These are phyloP conservation scores for Cotesia typhae DNA, from an alignment of 1,140 invertebrate genomes.

Conservation along the genomic window DNA sequence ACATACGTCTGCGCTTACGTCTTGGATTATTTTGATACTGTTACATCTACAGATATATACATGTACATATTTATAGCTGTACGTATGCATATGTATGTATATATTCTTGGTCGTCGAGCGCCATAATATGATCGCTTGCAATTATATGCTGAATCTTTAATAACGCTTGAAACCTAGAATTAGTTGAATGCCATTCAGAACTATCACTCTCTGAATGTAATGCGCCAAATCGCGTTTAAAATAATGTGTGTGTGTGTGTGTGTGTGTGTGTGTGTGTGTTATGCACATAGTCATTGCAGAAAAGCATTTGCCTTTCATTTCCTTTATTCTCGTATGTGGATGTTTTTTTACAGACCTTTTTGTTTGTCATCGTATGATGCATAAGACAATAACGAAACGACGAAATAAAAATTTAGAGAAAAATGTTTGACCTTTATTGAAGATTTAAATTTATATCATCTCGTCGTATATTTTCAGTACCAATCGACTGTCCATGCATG, in stretches of 20 bases:
- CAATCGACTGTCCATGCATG: no score
- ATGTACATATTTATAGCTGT: no score
- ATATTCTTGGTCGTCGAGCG: constrained; percentile 12
- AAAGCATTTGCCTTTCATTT: constrained; percentile 9
- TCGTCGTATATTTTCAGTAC: no score
- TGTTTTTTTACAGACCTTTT: background rate
- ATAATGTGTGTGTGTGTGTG: background rate
- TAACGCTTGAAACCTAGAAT: constrained; percentile 65
- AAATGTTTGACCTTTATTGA: no score
- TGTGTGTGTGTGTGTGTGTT: background rate
- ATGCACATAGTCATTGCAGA: background rate
- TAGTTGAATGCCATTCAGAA: constrained; percentile 64
- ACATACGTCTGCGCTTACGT: constrained; percentile 32
- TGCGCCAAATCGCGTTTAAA: background rate
- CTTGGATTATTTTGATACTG: background rate
- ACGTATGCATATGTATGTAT: no score
- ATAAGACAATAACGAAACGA: no score
- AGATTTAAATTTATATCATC: no score
- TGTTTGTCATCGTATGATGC: background rate
- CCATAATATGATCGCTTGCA: constrained; percentile 57
- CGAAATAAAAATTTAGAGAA: no score
- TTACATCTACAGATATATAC: background rate
- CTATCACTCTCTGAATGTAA: constrained; percentile 48
- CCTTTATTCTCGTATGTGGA: background rate
- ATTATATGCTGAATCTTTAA: constrained; percentile 68